Evolutionary conservation across 2,113 vertebrate genomes (phyloP).

Genomic region (Triplophysa dalaica): DNA sequence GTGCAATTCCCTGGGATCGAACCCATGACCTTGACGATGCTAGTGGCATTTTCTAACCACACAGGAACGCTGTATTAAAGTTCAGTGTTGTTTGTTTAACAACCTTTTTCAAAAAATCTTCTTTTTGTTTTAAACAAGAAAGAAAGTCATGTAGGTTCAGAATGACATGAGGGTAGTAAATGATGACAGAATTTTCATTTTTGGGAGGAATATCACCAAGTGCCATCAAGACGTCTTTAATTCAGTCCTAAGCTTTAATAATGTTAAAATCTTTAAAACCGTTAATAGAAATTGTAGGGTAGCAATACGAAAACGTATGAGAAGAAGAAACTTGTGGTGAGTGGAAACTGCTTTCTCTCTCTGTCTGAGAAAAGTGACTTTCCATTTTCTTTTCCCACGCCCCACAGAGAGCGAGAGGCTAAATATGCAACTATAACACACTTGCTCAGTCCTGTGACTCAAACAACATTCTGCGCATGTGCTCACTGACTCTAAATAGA

Average conservation of each 20-base stretch:
- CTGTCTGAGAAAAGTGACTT: constrained; percentile 27
- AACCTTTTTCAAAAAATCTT: too few species aligned
- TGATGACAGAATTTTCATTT: too few species aligned
- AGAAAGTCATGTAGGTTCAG: too few species aligned
- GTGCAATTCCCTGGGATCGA: too few species aligned
- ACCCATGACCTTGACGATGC: too few species aligned
- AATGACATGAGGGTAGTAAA: too few species aligned
- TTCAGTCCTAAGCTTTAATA: neutral
- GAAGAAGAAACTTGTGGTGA: constrained; percentile 25
- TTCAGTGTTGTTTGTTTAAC: too few species aligned
- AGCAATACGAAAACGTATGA: constrained; percentile 9
- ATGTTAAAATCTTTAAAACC: neutral
- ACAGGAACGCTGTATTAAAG: too few species aligned
- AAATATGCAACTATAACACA: constrained; percentile 5
- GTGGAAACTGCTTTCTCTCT: neutral
- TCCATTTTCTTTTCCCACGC: constrained; percentile 50
- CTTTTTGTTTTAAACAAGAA: too few species aligned
- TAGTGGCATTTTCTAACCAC: too few species aligned
- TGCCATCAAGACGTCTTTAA: neutral
- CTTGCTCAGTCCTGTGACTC: constrained; percentile 4
- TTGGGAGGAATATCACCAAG: too few species aligned
- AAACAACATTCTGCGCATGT: neutral
- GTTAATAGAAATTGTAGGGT: constrained; percentile 5
- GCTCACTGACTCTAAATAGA: neutral
- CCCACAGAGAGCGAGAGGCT: constrained; percentile 37